A percentile compares a stretch with the other conserved stretches of the same genome.
Evolutionary conservation across 2,888 invertebrate genomes (phyloP).

Genomic region (Ennomos quercinarius): DNA sequence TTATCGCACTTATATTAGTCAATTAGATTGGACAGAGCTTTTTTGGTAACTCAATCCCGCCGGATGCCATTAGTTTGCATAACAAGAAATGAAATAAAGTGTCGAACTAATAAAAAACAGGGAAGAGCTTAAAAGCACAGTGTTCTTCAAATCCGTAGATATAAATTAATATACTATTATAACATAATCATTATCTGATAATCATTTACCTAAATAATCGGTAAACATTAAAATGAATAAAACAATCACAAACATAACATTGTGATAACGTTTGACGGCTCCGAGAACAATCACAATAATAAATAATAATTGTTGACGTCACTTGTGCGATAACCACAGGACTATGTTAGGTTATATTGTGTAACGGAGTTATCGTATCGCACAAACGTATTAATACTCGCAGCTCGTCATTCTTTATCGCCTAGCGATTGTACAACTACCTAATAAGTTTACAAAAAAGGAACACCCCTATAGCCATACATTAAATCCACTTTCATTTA

Average conservation of each 20-base stretch:
- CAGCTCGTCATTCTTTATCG: constrained; percentile 42
- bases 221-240: constrained; percentile 6
- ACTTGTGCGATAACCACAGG: constrained; percentile 41
- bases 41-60: no score
- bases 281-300: constrained; percentile 44
- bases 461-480: neutral
- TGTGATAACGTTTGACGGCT: constrained; percentile 36
- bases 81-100: no score
- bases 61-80: no score
- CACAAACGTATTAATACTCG: constrained; percentile 27
- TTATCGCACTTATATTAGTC: no score
- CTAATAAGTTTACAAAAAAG: neutral
- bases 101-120: no score
- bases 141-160: no score
- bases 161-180: no score
- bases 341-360: constrained; percentile 4
- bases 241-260: constrained; percentile 17
- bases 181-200: no score
- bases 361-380: constrained; percentile 21
- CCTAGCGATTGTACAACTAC: constrained; percentile 1
- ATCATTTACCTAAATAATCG: no score
- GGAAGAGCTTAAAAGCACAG: no score
- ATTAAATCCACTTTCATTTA: neutral
- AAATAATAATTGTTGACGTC: constrained; percentile 44
- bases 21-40: no score